Evolutionary conservation across 2,113 vertebrate genomes (phyloP).

Genomic region (Mohoua ochrocephala): DNA sequence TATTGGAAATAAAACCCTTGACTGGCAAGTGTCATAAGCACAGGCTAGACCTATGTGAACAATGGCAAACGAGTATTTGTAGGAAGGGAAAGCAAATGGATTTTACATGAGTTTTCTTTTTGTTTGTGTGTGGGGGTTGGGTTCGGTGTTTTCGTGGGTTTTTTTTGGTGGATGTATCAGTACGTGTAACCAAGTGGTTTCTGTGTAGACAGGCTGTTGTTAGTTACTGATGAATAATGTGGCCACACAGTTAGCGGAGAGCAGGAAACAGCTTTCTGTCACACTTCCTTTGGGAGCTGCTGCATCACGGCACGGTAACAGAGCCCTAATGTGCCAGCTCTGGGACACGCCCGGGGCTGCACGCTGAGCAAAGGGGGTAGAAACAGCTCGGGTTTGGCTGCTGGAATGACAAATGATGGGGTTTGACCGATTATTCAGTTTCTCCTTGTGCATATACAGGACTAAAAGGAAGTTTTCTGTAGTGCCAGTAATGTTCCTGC

Average conservation of each 20-base stretch:
- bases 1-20: no score
- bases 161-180: accelerated
- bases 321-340: not conserved
- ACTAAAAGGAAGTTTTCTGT: not conserved
- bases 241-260: not conserved
- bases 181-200: not conserved
- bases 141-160: not conserved
- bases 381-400: accelerated
- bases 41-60: not conserved
- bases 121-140: not conserved
- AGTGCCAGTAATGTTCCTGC: not conserved
- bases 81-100: not conserved
- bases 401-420: not conserved
- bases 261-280: slow-evolving; percentile 33
- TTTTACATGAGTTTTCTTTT: not conserved
- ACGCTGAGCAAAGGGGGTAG: accelerated
- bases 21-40: not conserved
- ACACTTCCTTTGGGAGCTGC: not conserved
- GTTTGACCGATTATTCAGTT: accelerated
- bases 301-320: not conserved
- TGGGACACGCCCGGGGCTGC: not conserved
- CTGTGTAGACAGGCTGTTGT: not conserved
- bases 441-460: not conserved
- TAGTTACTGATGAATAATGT: not conserved
- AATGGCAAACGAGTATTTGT: not conserved